Evolutionary conservation across 1,140 invertebrate species (phyloP), one percentile per base, ranked within the genome.

Genomic region (Pseudoatta argentina): DNA sequence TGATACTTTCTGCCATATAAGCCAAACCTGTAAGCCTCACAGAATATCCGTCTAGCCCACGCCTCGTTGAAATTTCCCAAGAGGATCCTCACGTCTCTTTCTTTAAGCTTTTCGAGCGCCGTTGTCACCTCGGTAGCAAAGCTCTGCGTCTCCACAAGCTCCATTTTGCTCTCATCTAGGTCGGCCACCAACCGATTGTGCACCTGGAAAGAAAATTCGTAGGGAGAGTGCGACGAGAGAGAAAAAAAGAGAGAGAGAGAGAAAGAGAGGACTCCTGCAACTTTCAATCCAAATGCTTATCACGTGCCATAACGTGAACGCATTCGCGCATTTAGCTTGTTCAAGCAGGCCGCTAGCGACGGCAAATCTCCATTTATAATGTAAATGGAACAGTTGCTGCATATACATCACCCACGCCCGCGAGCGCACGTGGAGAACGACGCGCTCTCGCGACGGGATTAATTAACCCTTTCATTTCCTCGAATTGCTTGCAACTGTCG

Each of bases 31-130:
- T 97, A 97, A 69, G 98, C 98, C 94, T 99, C 98, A 94, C 99
- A 99, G 93, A 99, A 99, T 76, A 99, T 98, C 91, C 97, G 96
- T 71, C 98, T 96, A 0, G 99, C 99, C 98, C 98, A 99, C 48
- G 97, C 97, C 94, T 99, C 98, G 94, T 99, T 98, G 94, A 99
- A 99, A 95, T 99, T 99, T 8, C 98, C 99, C 83, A 99, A 95
- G 90, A 99, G 99, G 64, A 99, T 99, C 69, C 99, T 96, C 7
- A 99, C 98, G 93, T 99, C 99, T 92, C 99, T 98, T 86, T 98
- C 97, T 89, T 98, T 98, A 0, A 99, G 96, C 94, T 98, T 98
- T 18, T 96, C 96, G 27, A 98, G 96, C 7, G 98, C 98, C 21
- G 97, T 96, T 24, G 96, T 97, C 6, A 99, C 97, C 95, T 99